phyloP scores from a whole-genome alignment of 2,113 vertebrate genomes.

The Fukomys damarensis region DNA sequence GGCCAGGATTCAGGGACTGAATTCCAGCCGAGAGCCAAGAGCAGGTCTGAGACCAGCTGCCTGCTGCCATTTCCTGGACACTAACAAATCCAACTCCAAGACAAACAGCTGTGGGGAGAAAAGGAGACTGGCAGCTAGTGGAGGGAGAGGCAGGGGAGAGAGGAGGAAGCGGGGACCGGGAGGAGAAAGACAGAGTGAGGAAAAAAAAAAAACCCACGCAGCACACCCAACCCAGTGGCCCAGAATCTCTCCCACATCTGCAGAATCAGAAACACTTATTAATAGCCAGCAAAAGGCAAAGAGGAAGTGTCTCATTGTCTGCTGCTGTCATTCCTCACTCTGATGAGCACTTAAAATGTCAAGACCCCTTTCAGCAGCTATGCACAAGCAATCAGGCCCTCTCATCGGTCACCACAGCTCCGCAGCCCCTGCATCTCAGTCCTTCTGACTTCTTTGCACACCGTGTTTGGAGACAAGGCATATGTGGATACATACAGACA shows the following conservation, averaged over 20 bases:
- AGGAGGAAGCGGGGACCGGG: slow-evolving; percentile 23
- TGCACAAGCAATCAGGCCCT: slow-evolving; percentile 84
- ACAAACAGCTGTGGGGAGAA: slow-evolving; percentile 70
- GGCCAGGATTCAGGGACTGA: background rate
- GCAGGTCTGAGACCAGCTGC: slow-evolving; percentile 21
- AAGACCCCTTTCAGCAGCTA: slow-evolving; percentile 89
- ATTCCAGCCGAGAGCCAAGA: slow-evolving; percentile 25
- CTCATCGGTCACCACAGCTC: slow-evolving; percentile 82
- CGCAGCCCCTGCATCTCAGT: slow-evolving; percentile 26
- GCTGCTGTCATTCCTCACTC: slow-evolving; percentile 87
- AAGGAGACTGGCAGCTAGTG: background rate
- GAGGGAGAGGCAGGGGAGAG: background rate
- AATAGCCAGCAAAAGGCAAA: slow-evolving; percentile 83
- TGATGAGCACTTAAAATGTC: slow-evolving; percentile 89
- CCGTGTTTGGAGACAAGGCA: background rate
- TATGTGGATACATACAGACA: background rate
- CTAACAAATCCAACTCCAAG: slow-evolving; percentile 63
- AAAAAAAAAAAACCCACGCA: background rate
- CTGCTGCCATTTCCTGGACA: slow-evolving; percentile 72
- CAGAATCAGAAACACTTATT: slow-evolving; percentile 81
- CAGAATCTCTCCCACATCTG: slow-evolving; percentile 70
- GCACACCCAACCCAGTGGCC: slow-evolving; percentile 54
- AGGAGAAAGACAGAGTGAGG: slow-evolving; percentile 53
- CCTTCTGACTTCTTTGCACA: slow-evolving; percentile 34
- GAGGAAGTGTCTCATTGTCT: slow-evolving; percentile 86